Conservation (phyloP, 2,888 invertebrate species). For the Lasioglossum malachurum region DNA sequence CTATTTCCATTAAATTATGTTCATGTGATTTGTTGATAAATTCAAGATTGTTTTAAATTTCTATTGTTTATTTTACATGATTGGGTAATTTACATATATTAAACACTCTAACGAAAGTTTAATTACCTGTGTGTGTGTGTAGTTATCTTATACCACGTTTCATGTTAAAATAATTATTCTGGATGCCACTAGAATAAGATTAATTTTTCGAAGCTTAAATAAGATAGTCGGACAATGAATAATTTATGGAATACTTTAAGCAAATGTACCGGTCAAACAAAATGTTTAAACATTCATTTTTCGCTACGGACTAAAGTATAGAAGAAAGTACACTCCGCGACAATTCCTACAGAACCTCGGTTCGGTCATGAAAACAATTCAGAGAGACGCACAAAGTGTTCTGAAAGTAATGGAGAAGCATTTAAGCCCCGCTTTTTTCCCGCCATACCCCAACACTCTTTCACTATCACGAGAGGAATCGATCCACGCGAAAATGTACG, state of each 20-base stretch:
- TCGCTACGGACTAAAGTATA: neutral
- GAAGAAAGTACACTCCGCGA: neutral
- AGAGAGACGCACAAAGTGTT: constrained; percentile 9
- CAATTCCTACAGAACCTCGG: neutral
- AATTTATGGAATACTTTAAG: neutral
- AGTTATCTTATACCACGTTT: neutral
- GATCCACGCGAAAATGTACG: neutral
- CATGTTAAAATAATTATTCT: neutral
- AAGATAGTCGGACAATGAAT: neutral
- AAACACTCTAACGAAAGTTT: neutral
- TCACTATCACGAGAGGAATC: neutral
- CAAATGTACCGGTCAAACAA: neutral
- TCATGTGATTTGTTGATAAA: neutral
- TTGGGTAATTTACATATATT: neutral
- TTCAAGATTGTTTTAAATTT: neutral
- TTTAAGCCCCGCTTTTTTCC: neutral
- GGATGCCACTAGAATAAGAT: neutral
- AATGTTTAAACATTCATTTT: neutral
- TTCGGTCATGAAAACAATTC: constrained; percentile 7
- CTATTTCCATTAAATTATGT: neutral
- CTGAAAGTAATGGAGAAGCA: constrained; percentile 12
- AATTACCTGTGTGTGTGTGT: neutral
- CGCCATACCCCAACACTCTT: neutral
- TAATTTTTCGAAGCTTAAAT: neutral
- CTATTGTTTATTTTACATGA: neutral